Percentiles rank a stretch among this genome's conserved stretches.
Evolutionary conservation across 1,140 invertebrate genomes (phyloP).

Genomic region (Lepidurus packardi): DNA sequence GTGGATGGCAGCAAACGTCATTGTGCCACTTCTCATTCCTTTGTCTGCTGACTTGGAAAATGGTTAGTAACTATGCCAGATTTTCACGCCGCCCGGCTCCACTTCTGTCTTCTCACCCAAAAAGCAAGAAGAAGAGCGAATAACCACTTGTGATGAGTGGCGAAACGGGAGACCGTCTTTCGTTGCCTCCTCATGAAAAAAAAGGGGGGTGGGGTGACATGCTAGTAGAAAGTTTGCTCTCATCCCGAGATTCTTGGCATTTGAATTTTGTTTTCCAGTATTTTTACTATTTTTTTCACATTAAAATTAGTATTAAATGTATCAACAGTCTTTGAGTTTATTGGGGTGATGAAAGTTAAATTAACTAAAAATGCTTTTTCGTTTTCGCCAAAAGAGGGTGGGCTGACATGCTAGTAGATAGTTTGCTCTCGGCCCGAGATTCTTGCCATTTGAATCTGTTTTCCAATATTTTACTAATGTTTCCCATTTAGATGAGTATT

Average conservation of each 20-base stretch:
- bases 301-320: too few species aligned
- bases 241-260: not conserved
- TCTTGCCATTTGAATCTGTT: too few species aligned
- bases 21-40: conserved; percentile 36
- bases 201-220: not conserved
- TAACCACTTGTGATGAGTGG: not conserved
- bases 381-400: too few species aligned
- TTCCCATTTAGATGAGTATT: too few species aligned
- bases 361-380: conserved; percentile 16
- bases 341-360: not conserved
- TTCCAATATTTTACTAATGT: too few species aligned
- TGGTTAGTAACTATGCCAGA: conserved; percentile 27
- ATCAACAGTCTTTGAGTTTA: too few species aligned
- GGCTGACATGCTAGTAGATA: too few species aligned
- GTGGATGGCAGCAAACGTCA: conserved; percentile 36
- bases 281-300: too few species aligned
- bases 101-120: conserved; percentile 1
- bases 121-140: not conserved
- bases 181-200: not conserved
- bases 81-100: not conserved
- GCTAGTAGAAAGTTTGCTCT: not conserved
- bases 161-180: not conserved
- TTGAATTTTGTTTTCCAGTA: too few species aligned
- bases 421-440: too few species aligned
- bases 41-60: conserved; percentile 34